Base-by-base conservation (phyloP, 2,797 vertebrate genomes). In the Melanogrammus aeglefinus region DNA sequence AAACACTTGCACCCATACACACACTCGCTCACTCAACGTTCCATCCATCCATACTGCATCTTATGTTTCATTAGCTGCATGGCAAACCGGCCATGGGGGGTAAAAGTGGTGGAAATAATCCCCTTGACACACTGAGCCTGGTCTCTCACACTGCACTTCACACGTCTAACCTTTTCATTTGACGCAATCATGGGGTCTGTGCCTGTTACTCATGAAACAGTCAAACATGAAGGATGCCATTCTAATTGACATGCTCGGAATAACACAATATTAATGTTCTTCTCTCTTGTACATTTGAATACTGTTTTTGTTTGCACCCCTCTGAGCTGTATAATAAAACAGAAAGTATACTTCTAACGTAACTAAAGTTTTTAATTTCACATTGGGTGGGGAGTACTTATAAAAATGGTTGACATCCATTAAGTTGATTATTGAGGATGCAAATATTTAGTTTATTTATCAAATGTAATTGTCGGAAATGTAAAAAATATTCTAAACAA, bases 61-160 rank as follows among this genome's bases (percentile, higher is more conserved):
- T 63, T 7, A 12, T 27, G 79, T 82, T 91, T 88, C 83, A 90
- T 92, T 92, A 90, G 80, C 18, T 24, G 36, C 79, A 35, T 6
- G 82, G 75, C 80, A 78, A 69, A 2, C 35, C 4, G 82, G 71
- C 80, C 80, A 69, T 1, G 36, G 81, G 77, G 74, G 84, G 79
- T 69, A 77, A 82, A 91, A 93, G 90, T 93, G 89, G 86, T 90
- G 88, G 91, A 93, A 93, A 69, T 93, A 94, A 93, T 93, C 88
- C 86, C 77, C 88, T 84, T 78, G 76, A 39, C 85, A 81, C 85
- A 76, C 81, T 79, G 21, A 9, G 44, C 31, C 9, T 1, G 10
- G 63, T 69, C n/a, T 13, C 63, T 63, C 57, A 63, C 57, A 69
- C 63, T 69, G 24, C 63, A 29, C n/a, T 69, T 69, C n/a, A 69